Base-by-base conservation (phyloP, 1,140 invertebrate genomes). In the Oscheius sp. region DNA sequence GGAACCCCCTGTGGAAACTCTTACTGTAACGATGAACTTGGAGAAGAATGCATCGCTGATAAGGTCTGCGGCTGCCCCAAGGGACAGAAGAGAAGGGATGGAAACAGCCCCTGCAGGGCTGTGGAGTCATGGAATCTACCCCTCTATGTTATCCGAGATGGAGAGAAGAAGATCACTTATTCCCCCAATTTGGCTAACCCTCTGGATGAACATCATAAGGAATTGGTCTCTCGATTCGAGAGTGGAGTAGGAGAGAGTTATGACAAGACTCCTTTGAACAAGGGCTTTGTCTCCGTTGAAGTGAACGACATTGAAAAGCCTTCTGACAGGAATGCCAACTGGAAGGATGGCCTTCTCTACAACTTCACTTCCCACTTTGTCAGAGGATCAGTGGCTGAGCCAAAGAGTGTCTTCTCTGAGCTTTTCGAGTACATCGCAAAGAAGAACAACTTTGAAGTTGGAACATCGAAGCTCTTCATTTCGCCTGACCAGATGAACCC, bases 281-380 rank as follows among this genome's bases (percentile, higher is more conserved):
- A 32, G 10, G 46, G 32, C 13, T 77, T 77, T 26, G 67, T 77
- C 3, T 35, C 73, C n/a, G 68, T 64, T 36, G 76, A 77, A 52
- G 74, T 77, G 20, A 77, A 77, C 35, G 76, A 77, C n/a, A 77
- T 77, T 42, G 74, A 65, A 34, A 59, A 61, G 23, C 76, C 76
- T 20, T 45, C 62, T 20, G 45, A n/a, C 35, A 23, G 59, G 31
- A 77, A 77, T n/a, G 55, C 46, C 1, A 61, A 59, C 0, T 78
- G 74, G 75, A 58, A 64, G 4, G 46, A 75, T 26, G 77, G 77
- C 15, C 31, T 77, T 23, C 49, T 78, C 26, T 78, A 73, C 77
- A 78, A 78, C 52, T 78, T 78, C 76, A 78, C 77, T n/a, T 34
- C 67, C 1, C 55, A 78, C 55, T 78, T 78, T 64, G 63, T 61